Evolutionary conservation across 2,797 vertebrate species (phyloP).

Genomic region (Parauchenoglanis punctatus): DNA sequence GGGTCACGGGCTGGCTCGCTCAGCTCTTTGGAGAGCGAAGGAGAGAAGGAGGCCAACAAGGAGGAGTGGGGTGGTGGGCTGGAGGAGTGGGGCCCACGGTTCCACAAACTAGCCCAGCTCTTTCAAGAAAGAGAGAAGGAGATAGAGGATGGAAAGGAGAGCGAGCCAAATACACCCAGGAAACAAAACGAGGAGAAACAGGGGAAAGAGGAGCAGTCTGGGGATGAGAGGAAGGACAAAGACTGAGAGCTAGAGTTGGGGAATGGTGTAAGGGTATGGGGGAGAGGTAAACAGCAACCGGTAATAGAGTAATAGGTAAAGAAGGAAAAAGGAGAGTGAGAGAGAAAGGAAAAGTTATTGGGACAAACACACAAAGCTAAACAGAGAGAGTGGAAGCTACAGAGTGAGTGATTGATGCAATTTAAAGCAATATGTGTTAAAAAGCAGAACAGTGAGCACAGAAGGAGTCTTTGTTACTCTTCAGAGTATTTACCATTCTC

Average conservation of each 20-base stretch:
- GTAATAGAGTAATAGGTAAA: slow-evolving; percentile 70
- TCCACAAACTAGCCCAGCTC: slow-evolving; percentile 85
- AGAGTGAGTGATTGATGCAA: slow-evolving; percentile 80
- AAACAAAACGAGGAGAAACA: slow-evolving; percentile 46
- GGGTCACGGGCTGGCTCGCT: slow-evolving; percentile 89
- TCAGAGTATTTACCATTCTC: slow-evolving; percentile 71
- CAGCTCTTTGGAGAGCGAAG: slow-evolving; percentile 84
- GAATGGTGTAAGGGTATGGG: slow-evolving; percentile 31
- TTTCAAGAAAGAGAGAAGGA: slow-evolving; percentile 80
- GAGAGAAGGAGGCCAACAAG: slow-evolving; percentile 77
- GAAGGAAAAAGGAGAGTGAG: slow-evolving; percentile 74
- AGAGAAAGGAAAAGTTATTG: slow-evolving; percentile 76
- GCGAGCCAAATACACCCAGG: slow-evolving; percentile 50
- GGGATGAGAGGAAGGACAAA: slow-evolving; percentile 46
- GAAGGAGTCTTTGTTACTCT: slow-evolving; percentile 68
- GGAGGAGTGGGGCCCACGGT: slow-evolving; percentile 89
- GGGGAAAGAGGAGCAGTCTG: slow-evolving; percentile 52
- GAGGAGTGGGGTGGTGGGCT: slow-evolving; percentile 78
- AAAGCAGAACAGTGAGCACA: slow-evolving; percentile 74
- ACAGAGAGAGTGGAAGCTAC: slow-evolving; percentile 63
- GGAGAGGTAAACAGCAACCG: slow-evolving; percentile 72
- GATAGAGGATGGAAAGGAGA: slow-evolving; percentile 64
- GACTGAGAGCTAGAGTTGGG: slow-evolving; percentile 43
- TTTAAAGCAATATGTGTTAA: slow-evolving; percentile 85
- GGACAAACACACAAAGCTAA: slow-evolving; percentile 73